Evolutionary conservation across 2,888 invertebrate genomes (phyloP).

Genomic region (Cheiracanthium punctorium): DNA sequence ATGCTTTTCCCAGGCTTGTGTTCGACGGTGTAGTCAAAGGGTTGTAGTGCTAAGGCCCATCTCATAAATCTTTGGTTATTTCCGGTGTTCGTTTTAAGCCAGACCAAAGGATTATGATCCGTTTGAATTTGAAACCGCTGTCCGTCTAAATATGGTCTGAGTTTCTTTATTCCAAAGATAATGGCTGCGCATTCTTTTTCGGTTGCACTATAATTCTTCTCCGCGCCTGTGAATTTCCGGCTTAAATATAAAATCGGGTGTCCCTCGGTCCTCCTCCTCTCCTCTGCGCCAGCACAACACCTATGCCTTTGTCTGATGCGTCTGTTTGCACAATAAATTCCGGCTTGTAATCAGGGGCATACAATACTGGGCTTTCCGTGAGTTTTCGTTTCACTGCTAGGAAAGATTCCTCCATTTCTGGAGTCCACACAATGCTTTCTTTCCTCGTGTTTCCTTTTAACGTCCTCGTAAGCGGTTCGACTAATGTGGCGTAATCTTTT

Average conservation of each 20-base stretch:
- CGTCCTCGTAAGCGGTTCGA: neutral
- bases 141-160: neutral
- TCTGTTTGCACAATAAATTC: conserved; percentile 5
- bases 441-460: neutral
- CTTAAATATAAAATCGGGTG: neutral
- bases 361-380: neutral
- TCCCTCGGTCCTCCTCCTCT: too few relatives aligned
- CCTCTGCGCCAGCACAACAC: neutral
- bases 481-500: neutral
- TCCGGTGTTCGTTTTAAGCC: neutral
- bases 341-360: neutral
- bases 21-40: too few relatives aligned
- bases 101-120: neutral
- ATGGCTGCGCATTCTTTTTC: neutral
- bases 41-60: neutral
- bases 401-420: neutral
- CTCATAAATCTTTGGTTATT: neutral
- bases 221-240: neutral
- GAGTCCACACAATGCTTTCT: neutral
- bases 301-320: neutral
- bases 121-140: neutral
- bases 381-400: neutral
- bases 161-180: neutral
- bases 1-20: too few relatives aligned
- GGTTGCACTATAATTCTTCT: neutral